Percentiles rank a stretch among this genome's conserved stretches.
phyloP scores from a whole-genome alignment of 1,140 invertebrate genomes.

The Cherax quadricarinatus region DNA sequence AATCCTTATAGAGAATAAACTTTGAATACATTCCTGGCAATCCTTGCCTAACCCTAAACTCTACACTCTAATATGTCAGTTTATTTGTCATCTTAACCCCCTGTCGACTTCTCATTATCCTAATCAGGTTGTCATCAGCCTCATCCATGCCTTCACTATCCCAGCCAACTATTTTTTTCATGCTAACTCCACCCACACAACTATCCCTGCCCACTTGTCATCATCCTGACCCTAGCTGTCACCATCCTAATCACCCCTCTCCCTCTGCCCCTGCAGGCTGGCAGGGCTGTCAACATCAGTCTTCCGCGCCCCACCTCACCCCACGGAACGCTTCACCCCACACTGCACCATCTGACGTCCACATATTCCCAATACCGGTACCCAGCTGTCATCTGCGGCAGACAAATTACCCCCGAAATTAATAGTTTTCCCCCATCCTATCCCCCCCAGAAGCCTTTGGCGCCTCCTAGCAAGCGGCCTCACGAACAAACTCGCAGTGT shows the following conservation, averaged over 20 bases:
- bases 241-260: not conserved
- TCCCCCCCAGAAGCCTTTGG: no score
- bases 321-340: constrained; percentile 19
- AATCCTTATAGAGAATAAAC: no score
- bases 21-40: no score
- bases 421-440: not conserved
- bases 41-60: no score
- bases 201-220: not conserved
- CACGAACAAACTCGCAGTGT: no score
- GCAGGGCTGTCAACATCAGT: constrained; percentile 43
- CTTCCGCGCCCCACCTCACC: not conserved
- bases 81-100: not conserved
- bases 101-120: not conserved
- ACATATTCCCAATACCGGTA: not conserved
- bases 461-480: not conserved
- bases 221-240: not conserved
- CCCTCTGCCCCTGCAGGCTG: not conserved
- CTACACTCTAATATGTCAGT: no score
- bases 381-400: not conserved
- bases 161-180: no score
- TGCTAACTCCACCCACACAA: no score
- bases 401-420: constrained; percentile 30
- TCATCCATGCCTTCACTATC: not conserved
- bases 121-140: not conserved
- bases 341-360: constrained; percentile 16